These are phyloP conservation scores for Meganola albula DNA, from an alignment of 2,888 invertebrate genomes.

Conservation along the genomic window DNA sequence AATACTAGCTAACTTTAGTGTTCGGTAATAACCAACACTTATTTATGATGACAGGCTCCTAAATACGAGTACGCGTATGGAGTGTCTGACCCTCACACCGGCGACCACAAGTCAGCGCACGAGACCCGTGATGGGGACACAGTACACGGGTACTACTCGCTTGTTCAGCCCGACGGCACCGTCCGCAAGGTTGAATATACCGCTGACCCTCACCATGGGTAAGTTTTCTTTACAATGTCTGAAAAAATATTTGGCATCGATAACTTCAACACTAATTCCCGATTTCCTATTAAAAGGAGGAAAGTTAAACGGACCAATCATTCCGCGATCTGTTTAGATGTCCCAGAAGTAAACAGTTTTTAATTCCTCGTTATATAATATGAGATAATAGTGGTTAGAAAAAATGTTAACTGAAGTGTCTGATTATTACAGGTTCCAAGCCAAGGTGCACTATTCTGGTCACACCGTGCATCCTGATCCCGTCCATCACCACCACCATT, in stretches of 20 bases:
- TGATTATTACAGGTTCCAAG: constrained; percentile 62
- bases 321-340: no score
- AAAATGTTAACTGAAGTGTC: not conserved
- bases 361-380: no score
- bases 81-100: constrained; percentile 79
- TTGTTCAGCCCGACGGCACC: constrained; percentile 72
- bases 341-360: no score
- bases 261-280: no score
- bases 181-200: constrained; percentile 73
- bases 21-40: not conserved
- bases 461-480: constrained; percentile 55
- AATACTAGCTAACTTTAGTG: not conserved
- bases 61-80: constrained; percentile 75
- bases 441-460: constrained; percentile 65
- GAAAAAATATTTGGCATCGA: no score
- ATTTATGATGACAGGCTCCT: constrained; percentile 42
- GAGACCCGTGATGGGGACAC: constrained; percentile 59
- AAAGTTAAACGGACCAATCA: no score
- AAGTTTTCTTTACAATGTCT: no score
- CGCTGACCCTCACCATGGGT: constrained; percentile 71
- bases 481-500: constrained; percentile 46
- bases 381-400: no score
- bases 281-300: no score
- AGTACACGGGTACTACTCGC: constrained; percentile 68
- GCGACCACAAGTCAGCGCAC: constrained; percentile 78